These are phyloP conservation scores for Otus sunia DNA, from an alignment of 2,113 vertebrate genomes.

Conservation along the genomic window DNA sequence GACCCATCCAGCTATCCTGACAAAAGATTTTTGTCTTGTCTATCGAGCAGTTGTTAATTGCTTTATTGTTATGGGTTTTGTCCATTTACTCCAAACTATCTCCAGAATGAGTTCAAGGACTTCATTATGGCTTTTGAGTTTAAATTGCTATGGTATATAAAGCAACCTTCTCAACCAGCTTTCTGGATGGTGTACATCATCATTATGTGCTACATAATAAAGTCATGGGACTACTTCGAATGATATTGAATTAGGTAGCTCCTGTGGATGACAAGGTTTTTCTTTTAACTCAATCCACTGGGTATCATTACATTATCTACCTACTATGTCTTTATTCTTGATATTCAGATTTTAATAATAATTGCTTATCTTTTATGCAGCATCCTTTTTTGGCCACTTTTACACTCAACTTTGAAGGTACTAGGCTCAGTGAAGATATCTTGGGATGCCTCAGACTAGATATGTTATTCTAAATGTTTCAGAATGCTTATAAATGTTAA, in stretches of 20 bases:
- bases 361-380: background rate
- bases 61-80: background rate
- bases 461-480: background rate
- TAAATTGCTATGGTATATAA: background rate
- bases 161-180: background rate
- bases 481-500: background rate
- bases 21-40: background rate
- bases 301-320: background rate
- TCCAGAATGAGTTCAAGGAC: background rate
- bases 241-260: background rate
- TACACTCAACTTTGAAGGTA: background rate
- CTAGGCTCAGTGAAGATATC: background rate
- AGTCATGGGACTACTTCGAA: background rate
- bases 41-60: background rate
- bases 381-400: background rate
- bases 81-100: background rate
- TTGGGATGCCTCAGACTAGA: background rate
- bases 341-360: background rate
- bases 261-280: background rate
- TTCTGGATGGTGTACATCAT: background rate
- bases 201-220: background rate
- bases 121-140: background rate
- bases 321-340: background rate
- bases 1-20: background rate
- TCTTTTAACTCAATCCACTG: background rate